Evolutionary conservation across 2,797 vertebrate genomes (phyloP).

Genomic region (Poecilia gillii): DNA sequence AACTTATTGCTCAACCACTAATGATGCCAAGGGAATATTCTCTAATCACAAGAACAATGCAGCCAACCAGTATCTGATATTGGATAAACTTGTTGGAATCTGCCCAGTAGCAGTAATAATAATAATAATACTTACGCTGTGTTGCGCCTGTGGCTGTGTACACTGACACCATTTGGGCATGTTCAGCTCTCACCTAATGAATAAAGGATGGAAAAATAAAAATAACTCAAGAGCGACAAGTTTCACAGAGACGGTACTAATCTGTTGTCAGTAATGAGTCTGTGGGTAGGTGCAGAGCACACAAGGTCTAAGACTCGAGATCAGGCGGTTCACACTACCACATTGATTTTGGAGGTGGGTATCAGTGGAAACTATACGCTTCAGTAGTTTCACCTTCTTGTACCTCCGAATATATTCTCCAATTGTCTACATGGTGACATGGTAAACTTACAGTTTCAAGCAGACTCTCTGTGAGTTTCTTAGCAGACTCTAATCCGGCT

Average conservation of each 20-base stretch:
- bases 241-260: background rate
- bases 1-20: constrained; percentile 57
- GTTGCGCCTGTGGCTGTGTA: constrained; percentile 79
- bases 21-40: constrained; percentile 45
- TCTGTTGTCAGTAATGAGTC: constrained; percentile 1
- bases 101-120: constrained; percentile 5
- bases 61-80: constrained; percentile 39
- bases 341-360: constrained; percentile 76
- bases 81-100: constrained; percentile 36
- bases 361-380: constrained; percentile 74
- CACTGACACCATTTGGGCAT: constrained; percentile 60
- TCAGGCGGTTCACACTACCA: constrained; percentile 76
- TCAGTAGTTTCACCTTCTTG: constrained; percentile 78
- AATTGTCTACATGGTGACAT: background rate
- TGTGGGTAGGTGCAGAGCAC: constrained; percentile 79
- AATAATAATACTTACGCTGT: constrained; percentile 70
- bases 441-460: constrained; percentile 80
- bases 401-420: constrained; percentile 60
- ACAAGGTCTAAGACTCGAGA: constrained; percentile 62
- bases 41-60: constrained; percentile 50
- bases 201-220: background rate
- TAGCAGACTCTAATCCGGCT: constrained; percentile 81
- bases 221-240: background rate
- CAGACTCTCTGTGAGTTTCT: constrained; percentile 84
- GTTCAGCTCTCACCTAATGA: constrained; percentile 78